Evolutionary conservation across 1,140 invertebrate genomes (phyloP), one percentile per base, ranked within the genome.

Genomic region (Formica exsecta): DNA sequence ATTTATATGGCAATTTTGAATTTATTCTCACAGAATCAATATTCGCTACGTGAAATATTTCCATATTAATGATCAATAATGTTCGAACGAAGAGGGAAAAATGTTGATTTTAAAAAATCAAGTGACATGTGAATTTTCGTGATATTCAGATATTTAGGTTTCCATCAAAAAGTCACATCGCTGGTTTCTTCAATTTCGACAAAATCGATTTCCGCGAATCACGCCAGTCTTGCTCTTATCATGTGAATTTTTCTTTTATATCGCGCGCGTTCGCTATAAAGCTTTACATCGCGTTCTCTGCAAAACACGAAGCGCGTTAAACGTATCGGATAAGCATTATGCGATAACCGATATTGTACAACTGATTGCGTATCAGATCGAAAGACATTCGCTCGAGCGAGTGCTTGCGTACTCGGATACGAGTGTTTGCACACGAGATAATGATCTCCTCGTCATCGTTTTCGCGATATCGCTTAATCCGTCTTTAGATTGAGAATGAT

Each of bases 41-140:
- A 41, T 71, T 74, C 29, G 38, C 38, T 36, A 22, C 25, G 41
- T 81, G 44, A 81, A 83, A 38, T 71, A 74, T 74, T 83, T 74
- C 38, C 68, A 73, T 73, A 83, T 83, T 74, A 83, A 73, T 73
- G 66, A 81, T 73, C 66, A 70, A 61, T 81, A 71, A 73, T 83
- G 73, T 74, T 59, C 19, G 38, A 59, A 22, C 36, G 3, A 68
- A 25, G 54, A 29, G 19, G 16, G 25, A 29, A 7, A 7, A 51
- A 36, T n/a, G 41, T 44, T 25, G 11, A 4, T 32, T 13, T 41
- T 5, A 32, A 70, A 66, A 68, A 79, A 79, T 38, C 25, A n/a
- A 79, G n/a, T 68, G 62, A 54, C 36, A 65, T 22, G 3, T 51
- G 32, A 59, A 41, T 59, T 13, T 22, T 59, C 54, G 22, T 74